Evolutionary conservation across 2,113 vertebrate genomes (phyloP), one percentile per base, ranked within the genome.

Genomic region (Irena cyanogastra): DNA sequence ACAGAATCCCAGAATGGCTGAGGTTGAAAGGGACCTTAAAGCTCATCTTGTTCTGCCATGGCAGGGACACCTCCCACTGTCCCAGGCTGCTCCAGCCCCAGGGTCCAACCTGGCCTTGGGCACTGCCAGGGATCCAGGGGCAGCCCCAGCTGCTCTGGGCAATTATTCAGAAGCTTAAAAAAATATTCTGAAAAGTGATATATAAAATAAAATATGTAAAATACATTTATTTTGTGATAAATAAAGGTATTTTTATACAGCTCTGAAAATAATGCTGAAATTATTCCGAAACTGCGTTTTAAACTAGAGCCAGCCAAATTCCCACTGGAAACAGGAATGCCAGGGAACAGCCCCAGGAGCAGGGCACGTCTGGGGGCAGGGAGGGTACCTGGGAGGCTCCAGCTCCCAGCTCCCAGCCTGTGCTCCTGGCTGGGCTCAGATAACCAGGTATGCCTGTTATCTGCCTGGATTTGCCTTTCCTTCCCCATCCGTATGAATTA

Each of bases 321-420:
- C 10, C 61, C 11, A 3, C 3, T 27, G 4, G 3, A 6, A 68
- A 6, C 3, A 26, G 3, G 33, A 42, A 4, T 11, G 31, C 1
- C 9, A 30, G 53, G 17, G 35, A 26, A 12, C 12, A 9, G 8
- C 33, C 7, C 21, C 14, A 3, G 56, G 47, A 60, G 8, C 42
- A n/a, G 23, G 13, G 11, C 33, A 4, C 0, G 2, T 30, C 49
- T 30, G 30, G 9, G 3, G 31, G n/a, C 71, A 33, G 69, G 16
- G 28, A 27, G 19, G 28, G 53, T 3, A 0, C 35, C 14, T 4
- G 5, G 52, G 15, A 41, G 17, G 2, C 3, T 27, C 23, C 1
- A 4, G 0, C 70, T 37, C 8, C 0, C 6, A 20, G 61, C 0
- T 0, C 47, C 3, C 8, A 39, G 22, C 7, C 7, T 0, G 24